A percentile compares a stretch with the other conserved stretches of the same genome.
These are phyloP conservation scores for Aphidius gifuensis DNA, from an alignment of 1,140 invertebrate genomes.

Conservation along the genomic window DNA sequence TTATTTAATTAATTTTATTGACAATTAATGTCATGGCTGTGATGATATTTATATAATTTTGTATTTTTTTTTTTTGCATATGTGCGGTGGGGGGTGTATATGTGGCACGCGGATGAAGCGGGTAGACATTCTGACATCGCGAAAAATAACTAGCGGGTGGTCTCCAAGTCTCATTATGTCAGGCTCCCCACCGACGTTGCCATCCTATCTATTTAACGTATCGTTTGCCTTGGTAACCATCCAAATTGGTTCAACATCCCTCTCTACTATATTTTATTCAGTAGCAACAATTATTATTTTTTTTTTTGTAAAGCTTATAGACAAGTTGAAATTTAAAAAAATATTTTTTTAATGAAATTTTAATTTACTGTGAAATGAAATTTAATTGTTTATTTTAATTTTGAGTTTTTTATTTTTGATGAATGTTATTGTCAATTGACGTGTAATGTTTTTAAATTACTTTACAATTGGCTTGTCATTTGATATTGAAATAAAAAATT, in stretches of 20 bases:
- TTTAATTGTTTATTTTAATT: too few species aligned
- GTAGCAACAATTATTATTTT: neutral
- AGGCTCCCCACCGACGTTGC: slow-evolving; percentile 40
- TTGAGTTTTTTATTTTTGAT: too few species aligned
- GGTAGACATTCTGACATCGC: slow-evolving; percentile 34
- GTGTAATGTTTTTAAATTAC: too few species aligned
- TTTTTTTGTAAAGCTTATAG: too few species aligned
- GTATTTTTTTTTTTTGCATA: slow-evolving; percentile 7
- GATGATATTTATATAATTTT: neutral
- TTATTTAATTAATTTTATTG: too few species aligned
- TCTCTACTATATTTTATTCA: slow-evolving; percentile 17
- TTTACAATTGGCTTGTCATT: too few species aligned
- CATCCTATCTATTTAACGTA: slow-evolving; percentile 57
- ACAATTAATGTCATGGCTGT: too few species aligned
- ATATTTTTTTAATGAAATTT: too few species aligned
- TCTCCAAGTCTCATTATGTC: slow-evolving; percentile 50
- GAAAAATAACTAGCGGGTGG: slow-evolving; percentile 46
- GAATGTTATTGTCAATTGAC: too few species aligned
- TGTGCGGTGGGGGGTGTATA: slow-evolving; percentile 35
- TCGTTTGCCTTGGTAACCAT: slow-evolving; percentile 56
- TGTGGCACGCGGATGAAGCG: slow-evolving; percentile 23
- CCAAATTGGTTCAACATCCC: slow-evolving; percentile 51
- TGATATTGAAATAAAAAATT: too few species aligned
- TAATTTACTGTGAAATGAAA: too few species aligned
- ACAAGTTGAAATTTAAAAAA: too few species aligned